A percentile compares a stretch with the other conserved stretches of the same genome.
Conservation (phyloP, 2,797 vertebrate species). For the Pteronotus mesoamericanus region DNA sequence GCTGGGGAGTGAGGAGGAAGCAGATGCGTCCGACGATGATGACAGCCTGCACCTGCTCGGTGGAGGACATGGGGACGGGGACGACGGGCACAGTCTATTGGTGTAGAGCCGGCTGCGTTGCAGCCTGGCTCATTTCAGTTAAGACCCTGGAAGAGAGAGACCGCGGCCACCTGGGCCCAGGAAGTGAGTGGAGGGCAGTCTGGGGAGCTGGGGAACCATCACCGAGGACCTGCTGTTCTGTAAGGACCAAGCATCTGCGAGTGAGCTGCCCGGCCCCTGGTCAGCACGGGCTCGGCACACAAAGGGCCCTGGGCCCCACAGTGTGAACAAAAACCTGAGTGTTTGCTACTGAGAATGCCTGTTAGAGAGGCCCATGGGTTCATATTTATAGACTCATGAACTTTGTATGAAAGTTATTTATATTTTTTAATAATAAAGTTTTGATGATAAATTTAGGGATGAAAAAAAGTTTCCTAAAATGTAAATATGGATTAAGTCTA, state of each 20-base stretch:
- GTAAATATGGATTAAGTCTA: neutral
- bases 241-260: neutral
- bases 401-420: neutral
- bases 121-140: fast-evolving
- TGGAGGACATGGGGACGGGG: slow-evolving; percentile 44
- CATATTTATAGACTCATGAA: neutral
- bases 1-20: slow-evolving; percentile 69
- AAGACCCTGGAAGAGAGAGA: neutral
- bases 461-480: neutral
- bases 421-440: neutral
- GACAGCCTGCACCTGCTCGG: slow-evolving; percentile 73
- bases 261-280: fast-evolving
- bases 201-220: no score
- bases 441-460: neutral
- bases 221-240: fast-evolving
- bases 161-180: neutral
- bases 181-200: slow-evolving; percentile 32
- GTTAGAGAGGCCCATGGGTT: neutral
- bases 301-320: fast-evolving
- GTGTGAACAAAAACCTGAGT: fast-evolving
- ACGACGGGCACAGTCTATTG: slow-evolving; percentile 62
- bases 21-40: slow-evolving; percentile 41
- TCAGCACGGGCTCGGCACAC: fast-evolving
- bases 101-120: neutral
- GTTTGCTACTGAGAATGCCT: neutral